Conservation (phyloP, 2,113 vertebrate genomes). For the Corythornis madagascariensis region DNA sequence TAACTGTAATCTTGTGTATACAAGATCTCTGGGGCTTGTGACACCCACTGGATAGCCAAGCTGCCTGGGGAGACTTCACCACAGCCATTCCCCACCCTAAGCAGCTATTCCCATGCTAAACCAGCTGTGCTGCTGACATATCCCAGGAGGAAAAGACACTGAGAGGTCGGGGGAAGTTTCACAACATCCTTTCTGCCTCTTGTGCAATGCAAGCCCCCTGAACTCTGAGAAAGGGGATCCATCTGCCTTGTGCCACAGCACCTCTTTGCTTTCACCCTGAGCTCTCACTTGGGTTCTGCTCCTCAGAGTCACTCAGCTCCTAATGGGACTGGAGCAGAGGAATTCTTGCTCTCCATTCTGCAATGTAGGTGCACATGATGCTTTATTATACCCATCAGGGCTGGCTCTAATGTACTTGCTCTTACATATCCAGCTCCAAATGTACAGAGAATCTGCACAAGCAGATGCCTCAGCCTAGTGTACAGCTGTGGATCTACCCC, state of each 20-base stretch:
- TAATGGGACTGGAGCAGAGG: not conserved
- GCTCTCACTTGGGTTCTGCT: not conserved
- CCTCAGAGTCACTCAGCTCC: not conserved
- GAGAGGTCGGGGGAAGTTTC: not conserved
- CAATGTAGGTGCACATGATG: not conserved
- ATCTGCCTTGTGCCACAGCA: not conserved
- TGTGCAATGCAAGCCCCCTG: not conserved
- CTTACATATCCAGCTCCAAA: not conserved
- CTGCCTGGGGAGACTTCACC: not conserved
- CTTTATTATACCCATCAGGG: not conserved
- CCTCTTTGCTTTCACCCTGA: not conserved
- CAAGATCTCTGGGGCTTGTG: not conserved
- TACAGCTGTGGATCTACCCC: not conserved
- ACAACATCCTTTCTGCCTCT: not conserved
- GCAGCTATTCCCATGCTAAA: not conserved
- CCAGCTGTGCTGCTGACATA: not conserved
- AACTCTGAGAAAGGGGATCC: not conserved
- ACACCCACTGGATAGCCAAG: accelerated
- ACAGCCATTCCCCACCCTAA: not conserved
- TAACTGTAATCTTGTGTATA: too few species aligned
- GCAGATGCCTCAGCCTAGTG: not conserved
- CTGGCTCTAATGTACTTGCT: not conserved
- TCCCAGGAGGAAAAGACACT: not conserved
- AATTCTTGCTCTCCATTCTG: not conserved
- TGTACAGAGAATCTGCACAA: not conserved